Evolutionary conservation across 2,113 vertebrate genomes (phyloP).

Genomic region (Garra rufa): DNA sequence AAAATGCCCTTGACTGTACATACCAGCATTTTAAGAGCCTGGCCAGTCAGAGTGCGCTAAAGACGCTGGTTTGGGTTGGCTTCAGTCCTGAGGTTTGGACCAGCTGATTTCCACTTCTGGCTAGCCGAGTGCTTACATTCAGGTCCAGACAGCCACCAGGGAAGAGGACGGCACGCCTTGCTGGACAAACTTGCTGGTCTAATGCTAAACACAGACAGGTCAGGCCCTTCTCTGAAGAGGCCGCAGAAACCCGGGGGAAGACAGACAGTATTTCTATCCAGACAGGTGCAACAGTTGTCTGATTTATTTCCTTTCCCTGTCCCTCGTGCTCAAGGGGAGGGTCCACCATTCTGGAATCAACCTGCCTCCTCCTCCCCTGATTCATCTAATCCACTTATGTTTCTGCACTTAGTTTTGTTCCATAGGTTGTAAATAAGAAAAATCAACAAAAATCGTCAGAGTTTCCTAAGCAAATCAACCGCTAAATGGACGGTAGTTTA

Average conservation of each 20-base stretch:
- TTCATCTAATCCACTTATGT: slow-evolving; percentile 51
- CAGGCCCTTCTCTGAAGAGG: slow-evolving; percentile 42
- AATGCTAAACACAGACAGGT: slow-evolving; percentile 42
- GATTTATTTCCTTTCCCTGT: slow-evolving; percentile 43
- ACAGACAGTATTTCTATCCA: slow-evolving; percentile 22
- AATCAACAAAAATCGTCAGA: slow-evolving; percentile 25
- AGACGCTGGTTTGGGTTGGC: slow-evolving; percentile 24
- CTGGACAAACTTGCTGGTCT: slow-evolving; percentile 31
- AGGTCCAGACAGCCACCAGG: slow-evolving; percentile 38
- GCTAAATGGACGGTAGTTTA: background rate
- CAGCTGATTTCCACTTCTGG: slow-evolving; percentile 46
- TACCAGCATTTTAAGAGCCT: slow-evolving; percentile 52
- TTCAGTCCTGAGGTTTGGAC: slow-evolving; percentile 25
- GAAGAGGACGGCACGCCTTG: slow-evolving; percentile 18
- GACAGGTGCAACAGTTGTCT: slow-evolving; percentile 35
- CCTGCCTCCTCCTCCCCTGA: slow-evolving; percentile 55
- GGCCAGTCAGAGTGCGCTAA: slow-evolving; percentile 10
- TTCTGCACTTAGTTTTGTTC: slow-evolving; percentile 34
- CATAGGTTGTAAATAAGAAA: slow-evolving; percentile 30
- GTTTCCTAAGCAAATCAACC: background rate
- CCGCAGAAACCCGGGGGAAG: slow-evolving; percentile 30
- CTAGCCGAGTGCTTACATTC: slow-evolving; percentile 14
- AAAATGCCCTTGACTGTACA: slow-evolving; percentile 44
- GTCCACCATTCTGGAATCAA: slow-evolving; percentile 36
- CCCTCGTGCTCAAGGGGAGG: slow-evolving; percentile 38